Evolutionary conservation across 2,888 invertebrate species (phyloP), one percentile per base, ranked within the genome.

Genomic region (Synergus itoensis): DNA sequence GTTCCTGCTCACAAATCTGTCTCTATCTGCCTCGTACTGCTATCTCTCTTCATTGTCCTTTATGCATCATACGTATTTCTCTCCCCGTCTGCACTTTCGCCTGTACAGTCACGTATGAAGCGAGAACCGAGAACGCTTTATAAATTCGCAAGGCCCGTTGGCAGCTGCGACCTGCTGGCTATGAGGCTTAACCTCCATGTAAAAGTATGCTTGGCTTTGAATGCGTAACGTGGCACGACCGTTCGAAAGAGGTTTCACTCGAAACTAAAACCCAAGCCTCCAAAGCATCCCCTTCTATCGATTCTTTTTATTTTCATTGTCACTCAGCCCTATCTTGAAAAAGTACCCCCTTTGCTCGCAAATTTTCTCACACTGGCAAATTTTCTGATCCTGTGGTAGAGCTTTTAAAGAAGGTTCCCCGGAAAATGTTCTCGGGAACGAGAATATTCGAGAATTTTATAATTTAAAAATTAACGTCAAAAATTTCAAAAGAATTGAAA

Each of bases 171-270:
- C 67, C 67, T 67, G 67, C 43, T 67, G 11, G 21, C 64, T 64
- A 41, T 45, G 18, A 43, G 67, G 45, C 45, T 67, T 67, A 67
- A 67, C 67, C 67, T 67, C 67, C 28, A 28, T 67, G 67, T 48
- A 45, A 67, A 45, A 67, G 67, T 67, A 67, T 45, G 67, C 67
- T 67, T 67, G 67, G 67, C 67, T 67, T 67, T 67, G 67, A 67
- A 67, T 67, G 45, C 67, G 45, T 67, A 45, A 45, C 67, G 43
- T 67, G 67, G 45, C 67, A 67, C 41, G 41, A 64, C 64, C 45
- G 45, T 43, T 67, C 14, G 5, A 43, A 67, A 67, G 64, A 64
- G 67, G 67, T 67, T 67, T 67, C 67, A 43, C 43, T 67, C 67
- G 43, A 67, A 67, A 67, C 45, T 45, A 21, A 45, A 43, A 21